Conservation (phyloP, 2,888 invertebrate genomes). For the Lacanobia wlatinum region DNA sequence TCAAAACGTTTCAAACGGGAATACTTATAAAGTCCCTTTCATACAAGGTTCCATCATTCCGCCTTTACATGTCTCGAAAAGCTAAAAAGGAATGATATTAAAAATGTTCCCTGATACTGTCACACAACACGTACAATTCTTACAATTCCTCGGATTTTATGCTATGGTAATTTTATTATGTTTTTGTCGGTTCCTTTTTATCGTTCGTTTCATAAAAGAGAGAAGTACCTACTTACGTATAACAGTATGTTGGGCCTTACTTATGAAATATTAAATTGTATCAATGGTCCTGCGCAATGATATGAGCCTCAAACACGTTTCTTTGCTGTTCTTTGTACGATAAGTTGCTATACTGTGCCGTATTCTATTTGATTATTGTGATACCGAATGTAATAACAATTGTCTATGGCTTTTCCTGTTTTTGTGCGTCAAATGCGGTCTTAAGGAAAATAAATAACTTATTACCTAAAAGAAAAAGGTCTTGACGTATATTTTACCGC, state of each 20-base stretch:
- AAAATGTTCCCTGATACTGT: conserved; percentile 39
- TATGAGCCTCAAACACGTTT: conserved; percentile 5
- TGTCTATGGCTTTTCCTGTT: conserved; percentile 35
- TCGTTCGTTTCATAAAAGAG: conserved; percentile 59
- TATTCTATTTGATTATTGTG: conserved; percentile 14
- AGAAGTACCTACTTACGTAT: conserved; percentile 55
- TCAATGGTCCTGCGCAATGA: conserved; percentile 19
- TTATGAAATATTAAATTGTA: conserved; percentile 41
- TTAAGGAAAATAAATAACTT: conserved; percentile 13
- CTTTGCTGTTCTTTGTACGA: conserved; percentile 12
- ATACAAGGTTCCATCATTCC: neutral
- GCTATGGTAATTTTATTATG: conserved; percentile 72
- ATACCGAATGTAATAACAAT: conserved; percentile 4
- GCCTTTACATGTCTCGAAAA: conserved; percentile 42
- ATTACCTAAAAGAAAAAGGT: neutral
- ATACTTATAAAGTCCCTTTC: neutral
- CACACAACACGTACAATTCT: conserved; percentile 44
- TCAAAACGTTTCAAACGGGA: neutral
- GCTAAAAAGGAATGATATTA: conserved; percentile 36
- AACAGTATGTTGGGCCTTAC: conserved; percentile 42
- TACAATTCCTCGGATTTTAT: conserved; percentile 56
- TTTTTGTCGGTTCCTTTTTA: conserved; percentile 67
- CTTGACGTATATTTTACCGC: neutral
- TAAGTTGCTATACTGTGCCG: neutral
- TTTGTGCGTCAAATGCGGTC: neutral